Evolutionary conservation across 2,797 vertebrate species (phyloP), one percentile per base, ranked within the genome.

Genomic region (Arnoldichthys spilopterus): DNA sequence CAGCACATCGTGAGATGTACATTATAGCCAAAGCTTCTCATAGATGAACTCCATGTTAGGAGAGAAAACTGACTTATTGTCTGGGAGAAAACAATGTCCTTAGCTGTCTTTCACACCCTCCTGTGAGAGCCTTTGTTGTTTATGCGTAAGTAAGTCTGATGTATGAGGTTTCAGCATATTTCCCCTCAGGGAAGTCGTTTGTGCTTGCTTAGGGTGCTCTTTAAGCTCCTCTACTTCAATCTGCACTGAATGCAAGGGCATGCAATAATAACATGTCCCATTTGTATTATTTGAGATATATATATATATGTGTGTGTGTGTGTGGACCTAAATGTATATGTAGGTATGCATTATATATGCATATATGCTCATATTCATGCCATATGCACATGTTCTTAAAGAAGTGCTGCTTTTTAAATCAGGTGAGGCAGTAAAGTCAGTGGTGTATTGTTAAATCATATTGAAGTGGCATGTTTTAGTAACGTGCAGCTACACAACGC

Each of bases 21-120:
- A 9, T 43, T 45, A 30, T 54, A 61, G 70, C 47, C 30, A 28
- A 61, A 13, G 28, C 7, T 54, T 77, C 64, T 40, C 26, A 7
- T 51, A 49, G 28, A 20, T 78, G 30, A 62, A 32, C 71, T 81
- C 45, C 45, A 56, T 61, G 28, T 30, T 59, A 40, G 26, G 74
- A 53, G 37, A 71, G 26, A 45, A 75, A 16, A 71, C 69, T 77
- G 16, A 28, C 67, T 74, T 66, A 40, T 69, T 68, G 28, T 74
- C 40, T 73, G 16, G 76, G 74, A 77, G 47, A 37, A 34, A 16
- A 43, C 28, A 61, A 45, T 43, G 71, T 77, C 63, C 61, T 78
- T 66, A 12, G 61, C 32, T 62, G 61, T 45, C 61, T 76, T 54
- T 51, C 66, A 61, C 20, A 20, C 16, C 13, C 59, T 62, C 47